Evolutionary conservation across 64 coral and sea anemone species (phyloP), one percentile per base, ranked within the genome.

Genomic region (Dendrophyllia cribrosa): DNA sequence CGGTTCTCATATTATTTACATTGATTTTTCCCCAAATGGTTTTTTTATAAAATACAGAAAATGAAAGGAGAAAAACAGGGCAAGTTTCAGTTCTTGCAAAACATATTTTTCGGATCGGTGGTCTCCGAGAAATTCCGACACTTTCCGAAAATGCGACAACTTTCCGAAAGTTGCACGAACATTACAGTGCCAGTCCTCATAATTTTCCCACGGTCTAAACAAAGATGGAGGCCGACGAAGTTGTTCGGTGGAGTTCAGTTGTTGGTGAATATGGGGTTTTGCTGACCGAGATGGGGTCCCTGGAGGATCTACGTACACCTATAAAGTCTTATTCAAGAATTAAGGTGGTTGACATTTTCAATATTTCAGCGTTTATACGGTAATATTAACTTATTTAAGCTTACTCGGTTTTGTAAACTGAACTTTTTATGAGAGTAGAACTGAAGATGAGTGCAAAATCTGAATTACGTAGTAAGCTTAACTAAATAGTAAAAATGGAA

Each of bases 181-280:
- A 2, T 34, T 34, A 34, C 34, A 83, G 79, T 83, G 26, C 79
- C 79, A 83, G 79, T 83, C 59, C 25, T 20, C 2, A 4, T n/a
- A 24, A 14, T 4, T 34, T 34, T 34, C 34, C 20, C 79, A 48
- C 79, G 79, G 60, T 65, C 59, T 3, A 89, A 89, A 91, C 66
- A 91, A 91, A 83, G 17, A 91, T 91, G 89, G 89, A 77, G 77
- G 78, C 89, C 22, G 89, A 70, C 0, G 59, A 73, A 68, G 89
- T 72, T 13, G 77, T 83, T 66, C 67, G 78, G 43, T 82, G 77
- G 65, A 72, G 67, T 20, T 8, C 89, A 44, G 72, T 86, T 86
- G 71, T 86, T 47, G 90, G 90, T 4, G 90, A 92, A 92, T 92
- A 92, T 86, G 90, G 81, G 22, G 79, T 92, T 23, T 77, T 92